Evolutionary conservation across 2,113 vertebrate genomes (phyloP), one percentile per base, ranked within the genome.

Genomic region (Chroicocephalus ridibundus): DNA sequence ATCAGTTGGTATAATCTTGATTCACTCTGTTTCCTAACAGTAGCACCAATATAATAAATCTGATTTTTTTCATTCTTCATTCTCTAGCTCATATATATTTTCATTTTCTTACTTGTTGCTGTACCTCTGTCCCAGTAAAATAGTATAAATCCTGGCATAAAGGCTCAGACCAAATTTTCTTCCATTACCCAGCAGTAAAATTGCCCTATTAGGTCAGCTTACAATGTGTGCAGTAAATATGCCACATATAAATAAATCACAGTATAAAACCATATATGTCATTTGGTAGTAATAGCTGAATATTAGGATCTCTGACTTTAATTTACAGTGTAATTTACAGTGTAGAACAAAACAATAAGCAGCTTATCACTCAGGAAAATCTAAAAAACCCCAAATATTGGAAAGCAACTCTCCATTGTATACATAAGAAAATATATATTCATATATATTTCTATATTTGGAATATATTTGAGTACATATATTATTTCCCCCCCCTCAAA

Each of bases 181-280:
- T 69, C 34, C 52, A 19, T 86, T 86, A 46, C 10, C 16, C 55
- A 44, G 40, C 13, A 94, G n/a, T 78, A 20, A 90, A 96, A 84
- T 88, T 86, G 38, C 51, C 25, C 32, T 85, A 26, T 72, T 65
- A 79, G 40, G 24, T 89, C 77, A 89, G 46, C 36, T 90, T 90
- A 86, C 20, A 81, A 60, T 38, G 15, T 79, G 38, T 71, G 72
- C 62, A 62, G 72, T 71, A 86, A 75, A 82, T 86, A 84, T 6
- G 13, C 15, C 86, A 65, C 52, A 52, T 52, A 96, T 55, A 94
- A 92, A 92, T 86, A 96, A 86, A 93, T 84, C 90, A 94, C 77
- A 84, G 65, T 86, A 86, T 77, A 92, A 90, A 96, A 77, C 5
- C 25, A 64, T 80, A 80, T 31, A 66, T 15, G 65, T 86, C 17